phyloP scores from a whole-genome alignment of 2,888 invertebrate genomes.

The Phania funesta region DNA sequence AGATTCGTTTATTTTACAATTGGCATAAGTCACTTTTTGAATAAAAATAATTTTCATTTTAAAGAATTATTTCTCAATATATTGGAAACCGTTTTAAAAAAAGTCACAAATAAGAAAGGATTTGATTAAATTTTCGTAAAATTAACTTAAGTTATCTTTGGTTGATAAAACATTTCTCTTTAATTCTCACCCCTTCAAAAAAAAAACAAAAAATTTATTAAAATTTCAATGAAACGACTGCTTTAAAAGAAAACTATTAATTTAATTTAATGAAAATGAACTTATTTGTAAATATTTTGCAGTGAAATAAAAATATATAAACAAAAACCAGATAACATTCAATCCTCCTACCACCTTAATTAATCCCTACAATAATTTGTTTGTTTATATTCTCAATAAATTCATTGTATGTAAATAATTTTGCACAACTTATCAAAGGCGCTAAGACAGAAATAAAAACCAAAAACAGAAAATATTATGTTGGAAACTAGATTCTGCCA shows the following conservation, averaged over 20 bases:
- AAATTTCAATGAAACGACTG: slow-evolving; percentile 43
- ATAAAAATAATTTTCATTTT: too few species aligned
- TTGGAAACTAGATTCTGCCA: neutral
- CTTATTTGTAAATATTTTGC: slow-evolving; percentile 35
- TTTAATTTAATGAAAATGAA: slow-evolving; percentile 1
- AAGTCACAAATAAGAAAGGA: too few species aligned
- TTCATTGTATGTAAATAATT: slow-evolving; percentile 58
- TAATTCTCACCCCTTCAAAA: too few species aligned
- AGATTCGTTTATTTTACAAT: too few species aligned
- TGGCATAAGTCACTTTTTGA: too few species aligned
- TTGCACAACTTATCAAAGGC: slow-evolving; percentile 62
- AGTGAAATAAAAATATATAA: neutral
- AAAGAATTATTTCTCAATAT: too few species aligned
- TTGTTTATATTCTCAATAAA: neutral
- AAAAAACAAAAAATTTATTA: neutral
- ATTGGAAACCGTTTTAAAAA: too few species aligned
- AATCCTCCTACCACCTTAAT: neutral
- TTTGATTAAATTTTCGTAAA: too few species aligned
- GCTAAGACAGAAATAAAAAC: slow-evolving; percentile 11
- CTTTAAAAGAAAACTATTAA: slow-evolving; percentile 38
- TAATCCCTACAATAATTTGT: neutral
- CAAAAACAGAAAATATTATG: neutral
- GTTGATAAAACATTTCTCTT: too few species aligned
- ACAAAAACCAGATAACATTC: neutral
- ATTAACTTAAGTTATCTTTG: too few species aligned